Percentiles rank a stretch among this genome's conserved stretches.
phyloP scores from a whole-genome alignment of 2,888 invertebrate genomes.

The Ctenicera cuprea region DNA sequence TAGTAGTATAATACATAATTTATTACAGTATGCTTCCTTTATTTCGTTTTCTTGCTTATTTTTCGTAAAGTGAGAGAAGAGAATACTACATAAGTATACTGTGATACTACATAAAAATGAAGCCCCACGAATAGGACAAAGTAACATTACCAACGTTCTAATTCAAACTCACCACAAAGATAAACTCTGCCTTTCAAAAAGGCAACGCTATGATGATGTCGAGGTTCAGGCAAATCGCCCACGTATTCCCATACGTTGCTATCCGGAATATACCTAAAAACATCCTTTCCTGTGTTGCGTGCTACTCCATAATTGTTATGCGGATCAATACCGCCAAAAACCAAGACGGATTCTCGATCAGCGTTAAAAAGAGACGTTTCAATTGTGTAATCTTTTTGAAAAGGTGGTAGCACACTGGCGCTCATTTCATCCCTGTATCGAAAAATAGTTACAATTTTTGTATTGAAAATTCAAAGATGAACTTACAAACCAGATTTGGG shows the following conservation, averaged over 20 bases:
- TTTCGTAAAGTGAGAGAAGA: no score
- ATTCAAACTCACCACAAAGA: constrained; percentile 79
- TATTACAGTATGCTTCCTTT: no score
- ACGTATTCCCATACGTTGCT: constrained; percentile 81
- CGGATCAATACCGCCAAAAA: constrained; percentile 83
- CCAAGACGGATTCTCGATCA: constrained; percentile 78
- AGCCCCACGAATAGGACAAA: no score
- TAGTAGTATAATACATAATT: no score
- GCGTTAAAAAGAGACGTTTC: constrained; percentile 76
- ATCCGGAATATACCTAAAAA: constrained; percentile 77
- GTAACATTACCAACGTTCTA: no score
- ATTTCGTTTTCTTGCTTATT: no score
- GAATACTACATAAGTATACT: no score
- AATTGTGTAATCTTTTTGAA: constrained; percentile 71
- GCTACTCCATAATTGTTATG: constrained; percentile 75
- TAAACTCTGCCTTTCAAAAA: constrained; percentile 80
- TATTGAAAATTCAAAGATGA: background rate
- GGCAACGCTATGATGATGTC: constrained; percentile 81
- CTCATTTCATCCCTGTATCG: constrained; percentile 56
- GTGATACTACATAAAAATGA: no score
- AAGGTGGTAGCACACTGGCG: constrained; percentile 54
- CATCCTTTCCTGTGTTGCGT: constrained; percentile 79
- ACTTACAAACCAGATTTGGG: constrained; percentile 7
- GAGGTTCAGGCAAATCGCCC: constrained; percentile 81
- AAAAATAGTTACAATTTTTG: background rate